Evolutionary conservation across 2,888 invertebrate species (phyloP), one percentile per base, ranked within the genome.

Genomic region (Glomeris marginata): DNA sequence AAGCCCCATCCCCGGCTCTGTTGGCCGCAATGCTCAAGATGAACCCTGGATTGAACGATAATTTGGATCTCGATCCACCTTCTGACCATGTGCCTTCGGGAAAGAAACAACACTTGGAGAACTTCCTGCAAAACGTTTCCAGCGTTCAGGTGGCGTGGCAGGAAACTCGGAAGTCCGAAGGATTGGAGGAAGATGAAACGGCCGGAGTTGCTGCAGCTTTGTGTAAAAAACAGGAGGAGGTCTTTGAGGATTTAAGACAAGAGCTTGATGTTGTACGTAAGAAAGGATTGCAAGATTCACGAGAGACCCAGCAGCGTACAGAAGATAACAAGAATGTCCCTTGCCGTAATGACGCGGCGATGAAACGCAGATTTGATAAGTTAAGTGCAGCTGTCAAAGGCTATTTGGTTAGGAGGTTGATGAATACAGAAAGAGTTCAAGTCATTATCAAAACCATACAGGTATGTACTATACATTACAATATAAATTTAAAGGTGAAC

Each of bases 381-480:
- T 56, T 69, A 8, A 41, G 64, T 21, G 69, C 69, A 33, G 58
- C 62, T 28, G 69, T 65, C 1, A 79, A 77, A 59, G 91, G 92
- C 1, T 90, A 77, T 65, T 70, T 92, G 49, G 80, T 82, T 20
- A 76, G 92, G 45, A 75, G 88, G 41, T 72, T 92, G 47, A 76
- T 91, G 69, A 74, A 72, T 59, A 86, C 90, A 0, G 83, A 82
- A 59, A 78, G 81, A 58, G 82, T 91, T 13, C 81, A 83, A 65
- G 72, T 74, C 50, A 74, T 86, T 16, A 84, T 85, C 58, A 77
- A 80, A 67, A 84, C 82, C 2, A 83, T 87, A 41, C 55, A 59
- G 56, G 68, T 64, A 56, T 54, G 56, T 44, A 37, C 5, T 37
- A 22, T 2, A 16, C 34, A 22, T 45, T 6, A 22, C n/a, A 2